phyloP scores from a whole-genome alignment of 2,797 vertebrate genomes.

The Rhinichthys osculus region DNA sequence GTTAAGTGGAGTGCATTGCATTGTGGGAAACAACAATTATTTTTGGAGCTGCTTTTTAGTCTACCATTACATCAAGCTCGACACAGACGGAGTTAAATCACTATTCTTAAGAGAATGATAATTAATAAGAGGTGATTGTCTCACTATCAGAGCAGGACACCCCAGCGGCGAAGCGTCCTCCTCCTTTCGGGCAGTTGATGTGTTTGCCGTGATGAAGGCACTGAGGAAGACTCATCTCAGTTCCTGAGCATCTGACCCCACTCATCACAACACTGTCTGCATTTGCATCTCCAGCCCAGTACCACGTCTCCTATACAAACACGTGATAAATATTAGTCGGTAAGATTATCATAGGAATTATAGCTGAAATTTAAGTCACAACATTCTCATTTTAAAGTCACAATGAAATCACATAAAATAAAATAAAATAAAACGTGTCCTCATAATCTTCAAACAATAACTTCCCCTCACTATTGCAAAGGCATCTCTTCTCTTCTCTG shows the following conservation, averaged over 20 bases:
- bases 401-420: background rate
- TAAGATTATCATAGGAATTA: background rate
- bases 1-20: background rate
- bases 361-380: background rate
- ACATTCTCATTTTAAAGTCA: background rate
- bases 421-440: background rate
- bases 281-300: constrained; percentile 84
- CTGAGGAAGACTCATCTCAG: constrained; percentile 91
- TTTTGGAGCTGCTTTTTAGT: background rate
- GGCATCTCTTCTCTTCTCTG: background rate
- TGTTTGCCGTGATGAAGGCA: constrained; percentile 87
- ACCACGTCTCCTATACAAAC: constrained; percentile 90
- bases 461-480: background rate
- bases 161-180: constrained; percentile 86
- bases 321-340: constrained; percentile 2
- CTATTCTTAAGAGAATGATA: background rate
- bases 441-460: background rate
- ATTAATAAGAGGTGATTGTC: constrained; percentile 54
- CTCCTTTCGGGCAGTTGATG: constrained; percentile 83
- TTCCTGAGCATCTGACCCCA: constrained; percentile 94
- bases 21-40: background rate
- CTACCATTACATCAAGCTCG: too few relatives aligned
- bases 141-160: constrained; percentile 93
- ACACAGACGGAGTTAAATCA: background rate
- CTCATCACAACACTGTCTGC: constrained; percentile 87